Base-by-base conservation (phyloP, 2,113 vertebrate genomes). In the Morone saxatilis region DNA sequence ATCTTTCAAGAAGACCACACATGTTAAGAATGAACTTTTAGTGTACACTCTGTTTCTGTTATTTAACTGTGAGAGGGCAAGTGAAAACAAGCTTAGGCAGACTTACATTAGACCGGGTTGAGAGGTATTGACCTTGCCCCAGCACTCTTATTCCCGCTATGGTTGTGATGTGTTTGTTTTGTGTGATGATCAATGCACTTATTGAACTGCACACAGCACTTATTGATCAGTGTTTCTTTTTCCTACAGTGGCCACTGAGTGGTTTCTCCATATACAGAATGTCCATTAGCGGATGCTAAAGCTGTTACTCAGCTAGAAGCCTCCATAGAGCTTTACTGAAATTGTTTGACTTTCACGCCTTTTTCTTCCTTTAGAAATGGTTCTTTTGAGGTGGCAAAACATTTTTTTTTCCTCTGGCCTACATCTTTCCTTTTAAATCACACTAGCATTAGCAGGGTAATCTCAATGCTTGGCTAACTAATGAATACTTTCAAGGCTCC, bases 171-270 rank as follows among this genome's bases (percentile, higher is more conserved):
- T 87, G 89, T 89, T 90, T 91, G 89, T 86, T 31, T 91, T 90
- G 91, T 78, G 82, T n/a, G 70, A 81, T 91, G 87, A 94, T 94
- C 94, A 91, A 93, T 92, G 89, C 74, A 56, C 75, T 78, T 70
- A 93, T 93, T 76, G 92, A 92, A 78, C 88, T 43, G 4, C 81
- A 74, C 76, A 40, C 88, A 74, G 89, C 74, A 76, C 60, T 60
- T 83, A 92, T 91, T 85, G 92, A 94, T 92, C 88, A 59, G 71
- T 70, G 84, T 78, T 93, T 83, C 85, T 93, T 91, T 91, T 87
- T 89, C 74, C 81, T 88, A 6, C 63, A 85, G 84, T 76, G 75
- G 60, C 59, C 16, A 45, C 86, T 91, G 80, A 89, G 88, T 86
- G 80, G 74, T 73, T 67, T 76, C 69, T 83, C 41, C 31, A 60